Evolutionary conservation across 2,113 vertebrate genomes (phyloP).

Genomic region (Cercopithecus mona): DNA sequence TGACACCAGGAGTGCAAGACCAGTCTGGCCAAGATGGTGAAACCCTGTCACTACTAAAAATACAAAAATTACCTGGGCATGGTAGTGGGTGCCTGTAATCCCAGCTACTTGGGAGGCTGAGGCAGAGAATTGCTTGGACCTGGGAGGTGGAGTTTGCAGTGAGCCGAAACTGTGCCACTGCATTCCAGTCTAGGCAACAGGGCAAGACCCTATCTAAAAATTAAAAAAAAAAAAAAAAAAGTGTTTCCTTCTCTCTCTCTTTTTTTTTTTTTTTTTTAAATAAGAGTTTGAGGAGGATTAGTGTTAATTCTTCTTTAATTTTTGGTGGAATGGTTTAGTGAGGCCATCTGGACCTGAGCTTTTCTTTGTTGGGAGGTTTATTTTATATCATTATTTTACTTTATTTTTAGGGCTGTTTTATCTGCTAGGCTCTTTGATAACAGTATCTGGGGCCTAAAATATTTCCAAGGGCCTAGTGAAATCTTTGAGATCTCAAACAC

Average conservation of each 20-base stretch:
- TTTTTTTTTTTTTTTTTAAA: neutral
- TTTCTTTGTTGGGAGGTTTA: neutral
- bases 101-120: too few species aligned
- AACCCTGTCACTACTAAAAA: too few species aligned
- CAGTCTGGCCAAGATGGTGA: too few species aligned
- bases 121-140: too few species aligned
- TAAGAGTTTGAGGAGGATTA: neutral
- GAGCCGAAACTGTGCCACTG: too few species aligned
- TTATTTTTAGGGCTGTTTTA: neutral
- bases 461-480: neutral
- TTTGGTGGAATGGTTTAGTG: neutral
- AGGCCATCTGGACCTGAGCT: neutral
- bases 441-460: neutral
- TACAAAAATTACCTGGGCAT: too few species aligned
- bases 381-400: neutral
- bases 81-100: too few species aligned
- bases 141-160: too few species aligned
- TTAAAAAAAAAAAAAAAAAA: neutral
- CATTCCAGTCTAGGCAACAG: too few species aligned
- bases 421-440: neutral
- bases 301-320: neutral
- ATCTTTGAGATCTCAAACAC: neutral
- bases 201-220: too few species aligned
- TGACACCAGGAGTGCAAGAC: too few species aligned
- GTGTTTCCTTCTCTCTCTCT: neutral